Evolutionary conservation across 2,888 invertebrate genomes (phyloP), one percentile per base, ranked within the genome.

Genomic region (Opisthograptis luteolata): DNA sequence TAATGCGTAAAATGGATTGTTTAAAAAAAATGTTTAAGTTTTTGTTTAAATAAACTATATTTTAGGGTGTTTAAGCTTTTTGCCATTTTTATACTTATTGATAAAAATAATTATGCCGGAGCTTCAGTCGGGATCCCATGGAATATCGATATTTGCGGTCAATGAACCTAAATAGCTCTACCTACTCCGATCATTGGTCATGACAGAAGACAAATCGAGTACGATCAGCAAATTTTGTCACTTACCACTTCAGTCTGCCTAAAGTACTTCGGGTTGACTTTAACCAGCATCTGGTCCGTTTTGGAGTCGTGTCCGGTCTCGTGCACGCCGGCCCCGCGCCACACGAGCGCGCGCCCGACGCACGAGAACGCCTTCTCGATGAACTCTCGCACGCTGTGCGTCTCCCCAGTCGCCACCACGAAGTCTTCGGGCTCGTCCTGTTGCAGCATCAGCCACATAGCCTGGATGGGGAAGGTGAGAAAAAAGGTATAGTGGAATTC

Each of bases 361-460:
- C 95, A 94, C 47, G 92, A 92, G 84, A 99, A 99, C 0, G 99
- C 94, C 22, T 93, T 93, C 83, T 98, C 98, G 0, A 99, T 98
- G 90, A 99, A 99, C 85, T 99, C 98, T 7, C 97, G 92, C 0
- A 99, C 99, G 79, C 97, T 98, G 85, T 98, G 98, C 8, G 95
- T 93, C 80, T 97, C 96, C 0, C 98, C 98, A 0, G 98, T 98
- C 3, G 99, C 98, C 65, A 99, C 97, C 3, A 99, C 99, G 91
- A 95, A 99, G 88, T 99, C 99, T 40, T 98, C 96, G 0, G 99
- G 96, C 22, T 89, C 83, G 0, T 97, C 94, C 74, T 96, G 95
- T 80, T 99, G 99, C 9, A 99, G 92, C 97, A 99, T 99, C 79
- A 98, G 87, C 99, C 99, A 99, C 99, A 99, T 99, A 0, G 99